A percentile compares a stretch with the other conserved stretches of the same genome.
Conservation (phyloP, 2,888 invertebrate genomes). For the Pogonocherus hispidulus region DNA sequence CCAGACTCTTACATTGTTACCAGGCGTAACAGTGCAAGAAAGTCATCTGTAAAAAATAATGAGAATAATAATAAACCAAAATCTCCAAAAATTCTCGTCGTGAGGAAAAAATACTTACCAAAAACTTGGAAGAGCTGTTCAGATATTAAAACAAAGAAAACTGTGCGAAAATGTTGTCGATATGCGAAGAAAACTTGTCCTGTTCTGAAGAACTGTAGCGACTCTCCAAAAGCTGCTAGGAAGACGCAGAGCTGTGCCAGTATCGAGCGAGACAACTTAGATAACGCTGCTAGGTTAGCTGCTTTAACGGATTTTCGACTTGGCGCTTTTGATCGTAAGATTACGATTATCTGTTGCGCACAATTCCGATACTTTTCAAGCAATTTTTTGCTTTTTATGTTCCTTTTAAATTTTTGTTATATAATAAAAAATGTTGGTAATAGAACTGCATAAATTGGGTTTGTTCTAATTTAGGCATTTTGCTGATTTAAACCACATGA, state of each 20-base stretch:
- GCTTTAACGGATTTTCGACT: slow-evolving; percentile 56
- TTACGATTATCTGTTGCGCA: slow-evolving; percentile 60
- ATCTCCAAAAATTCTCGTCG: slow-evolving; percentile 60
- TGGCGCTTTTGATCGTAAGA: slow-evolving; percentile 63
- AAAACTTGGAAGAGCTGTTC: slow-evolving; percentile 68
- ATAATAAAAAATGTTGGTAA: background rate
- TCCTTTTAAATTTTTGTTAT: background rate
- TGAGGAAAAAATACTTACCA: slow-evolving; percentile 60
- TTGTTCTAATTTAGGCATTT: background rate
- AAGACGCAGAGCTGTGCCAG: slow-evolving; percentile 65
- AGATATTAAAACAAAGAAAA: slow-evolving; percentile 62
- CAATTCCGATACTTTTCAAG: slow-evolving; percentile 44
- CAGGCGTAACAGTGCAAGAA: slow-evolving; percentile 57
- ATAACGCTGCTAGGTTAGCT: slow-evolving; percentile 61
- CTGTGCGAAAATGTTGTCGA: slow-evolving; percentile 66
- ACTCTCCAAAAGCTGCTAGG: slow-evolving; percentile 54
- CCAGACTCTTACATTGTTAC: slow-evolving; percentile 68
- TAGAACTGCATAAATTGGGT: background rate
- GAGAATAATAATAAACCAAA: slow-evolving; percentile 51
- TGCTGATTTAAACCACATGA: background rate
- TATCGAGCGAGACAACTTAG: slow-evolving; percentile 54
- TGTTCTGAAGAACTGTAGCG: slow-evolving; percentile 57
- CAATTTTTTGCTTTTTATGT: slow-evolving; percentile 29
- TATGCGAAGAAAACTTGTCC: slow-evolving; percentile 67
- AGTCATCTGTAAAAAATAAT: slow-evolving; percentile 49